Evolutionary conservation across 2,113 vertebrate genomes (phyloP).

Genomic region (Brachypodius melanocephalos): DNA sequence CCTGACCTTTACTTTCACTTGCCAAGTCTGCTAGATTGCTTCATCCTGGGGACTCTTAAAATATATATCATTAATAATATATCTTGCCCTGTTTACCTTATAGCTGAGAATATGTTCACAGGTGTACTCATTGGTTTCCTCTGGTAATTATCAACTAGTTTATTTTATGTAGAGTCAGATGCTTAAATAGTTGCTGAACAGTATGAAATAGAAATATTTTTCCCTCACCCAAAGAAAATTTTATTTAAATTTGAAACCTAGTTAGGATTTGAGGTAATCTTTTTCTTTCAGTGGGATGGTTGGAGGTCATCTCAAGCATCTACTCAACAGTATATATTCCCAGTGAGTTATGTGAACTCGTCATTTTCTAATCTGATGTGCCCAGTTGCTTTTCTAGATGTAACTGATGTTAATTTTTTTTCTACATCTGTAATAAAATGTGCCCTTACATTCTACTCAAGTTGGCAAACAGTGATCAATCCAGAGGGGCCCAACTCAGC

Average conservation of each 20-base stretch:
- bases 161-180: background rate
- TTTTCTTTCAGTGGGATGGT: background rate
- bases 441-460: background rate
- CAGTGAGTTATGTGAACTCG: background rate
- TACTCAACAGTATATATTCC: background rate
- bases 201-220: background rate
- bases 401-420: background rate
- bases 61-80: background rate
- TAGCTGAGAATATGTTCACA: background rate
- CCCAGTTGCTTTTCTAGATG: background rate
- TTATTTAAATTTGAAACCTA: background rate
- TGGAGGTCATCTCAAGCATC: background rate
- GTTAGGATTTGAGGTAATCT: background rate
- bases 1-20: conserved; percentile 10
- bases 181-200: background rate
- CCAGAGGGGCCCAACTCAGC: background rate
- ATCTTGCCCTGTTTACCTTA: background rate
- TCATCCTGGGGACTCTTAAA: background rate
- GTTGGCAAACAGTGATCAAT: background rate
- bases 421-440: background rate
- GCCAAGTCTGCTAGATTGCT: background rate
- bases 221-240: background rate
- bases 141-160: background rate
- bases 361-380: background rate
- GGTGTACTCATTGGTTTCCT: background rate